A percentile compares a stretch with the other conserved stretches of the same genome.
Evolutionary conservation across 1,140 invertebrate genomes (phyloP).

Genomic region (Hesperophylax magnus): DNA sequence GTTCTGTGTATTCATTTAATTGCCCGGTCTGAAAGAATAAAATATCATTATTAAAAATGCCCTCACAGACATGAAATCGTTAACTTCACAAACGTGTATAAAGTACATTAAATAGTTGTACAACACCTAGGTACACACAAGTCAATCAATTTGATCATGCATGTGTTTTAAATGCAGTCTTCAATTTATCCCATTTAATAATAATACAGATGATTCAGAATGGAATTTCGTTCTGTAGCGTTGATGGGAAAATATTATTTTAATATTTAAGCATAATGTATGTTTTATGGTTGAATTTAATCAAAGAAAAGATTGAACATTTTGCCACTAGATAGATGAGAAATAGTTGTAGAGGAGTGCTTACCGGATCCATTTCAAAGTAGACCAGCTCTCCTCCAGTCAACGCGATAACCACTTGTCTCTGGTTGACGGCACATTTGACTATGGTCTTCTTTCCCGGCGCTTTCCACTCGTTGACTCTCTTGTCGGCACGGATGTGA

Average conservation of each 20-base stretch:
- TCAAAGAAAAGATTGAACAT: no score
- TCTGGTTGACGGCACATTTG: conserved; percentile 98
- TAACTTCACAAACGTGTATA: no score
- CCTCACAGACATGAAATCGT: no score
- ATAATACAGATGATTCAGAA: no score
- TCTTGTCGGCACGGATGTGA: conserved; percentile 96
- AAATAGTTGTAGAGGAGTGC: conserved; percentile 60
- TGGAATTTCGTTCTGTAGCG: conserved; percentile 3
- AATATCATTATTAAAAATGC: neutral
- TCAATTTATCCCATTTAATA: no score
- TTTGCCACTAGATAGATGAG: no score
- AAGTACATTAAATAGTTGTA: no score
- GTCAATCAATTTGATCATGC: no score
- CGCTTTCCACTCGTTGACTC: conserved; percentile 99
- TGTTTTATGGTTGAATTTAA: no score
- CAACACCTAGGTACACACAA: no score
- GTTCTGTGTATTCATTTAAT: conserved; percentile 97
- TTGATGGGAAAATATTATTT: neutral
- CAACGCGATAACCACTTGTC: conserved; percentile 98
- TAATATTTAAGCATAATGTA: conserved; percentile 22
- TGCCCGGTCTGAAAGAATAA: conserved; percentile 86
- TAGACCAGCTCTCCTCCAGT: conserved; percentile 98
- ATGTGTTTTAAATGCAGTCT: no score
- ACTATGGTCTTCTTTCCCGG: conserved; percentile 97
- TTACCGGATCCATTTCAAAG: conserved; percentile 99